phyloP scores from a whole-genome alignment of 2,797 vertebrate species.

The Anas bahamensis region DNA sequence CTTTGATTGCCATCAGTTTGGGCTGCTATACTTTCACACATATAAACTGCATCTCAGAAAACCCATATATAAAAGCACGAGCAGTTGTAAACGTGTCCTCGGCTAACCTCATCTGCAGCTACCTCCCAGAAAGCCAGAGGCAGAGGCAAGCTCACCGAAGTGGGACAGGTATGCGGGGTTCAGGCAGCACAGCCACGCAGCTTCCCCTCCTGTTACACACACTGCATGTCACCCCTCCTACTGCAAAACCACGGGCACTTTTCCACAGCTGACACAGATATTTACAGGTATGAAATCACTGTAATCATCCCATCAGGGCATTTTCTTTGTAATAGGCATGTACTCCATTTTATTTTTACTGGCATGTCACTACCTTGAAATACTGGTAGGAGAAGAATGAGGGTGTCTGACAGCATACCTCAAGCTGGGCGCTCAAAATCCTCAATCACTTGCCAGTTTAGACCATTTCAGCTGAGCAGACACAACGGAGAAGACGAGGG shows the following conservation, averaged over 20 bases:
- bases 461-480: background rate
- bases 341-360: background rate
- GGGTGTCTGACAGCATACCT: background rate
- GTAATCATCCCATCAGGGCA: background rate
- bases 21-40: background rate
- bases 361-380: background rate
- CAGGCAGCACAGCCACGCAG: rapidly evolving
- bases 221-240: background rate
- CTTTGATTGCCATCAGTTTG: background rate
- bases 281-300: background rate
- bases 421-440: background rate
- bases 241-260: background rate
- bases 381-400: background rate
- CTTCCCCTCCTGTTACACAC: background rate
- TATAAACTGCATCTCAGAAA: background rate
- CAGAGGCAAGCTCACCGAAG: background rate
- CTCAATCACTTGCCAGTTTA: background rate
- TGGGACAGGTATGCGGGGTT: background rate
- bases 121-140: background rate
- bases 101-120: background rate
- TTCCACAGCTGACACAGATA: background rate
- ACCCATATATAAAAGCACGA: background rate
- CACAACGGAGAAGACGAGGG: background rate
- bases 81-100: background rate
- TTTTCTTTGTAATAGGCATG: background rate